phyloP scores from a whole-genome alignment of 2,888 invertebrate genomes.

The Noctua comes region DNA sequence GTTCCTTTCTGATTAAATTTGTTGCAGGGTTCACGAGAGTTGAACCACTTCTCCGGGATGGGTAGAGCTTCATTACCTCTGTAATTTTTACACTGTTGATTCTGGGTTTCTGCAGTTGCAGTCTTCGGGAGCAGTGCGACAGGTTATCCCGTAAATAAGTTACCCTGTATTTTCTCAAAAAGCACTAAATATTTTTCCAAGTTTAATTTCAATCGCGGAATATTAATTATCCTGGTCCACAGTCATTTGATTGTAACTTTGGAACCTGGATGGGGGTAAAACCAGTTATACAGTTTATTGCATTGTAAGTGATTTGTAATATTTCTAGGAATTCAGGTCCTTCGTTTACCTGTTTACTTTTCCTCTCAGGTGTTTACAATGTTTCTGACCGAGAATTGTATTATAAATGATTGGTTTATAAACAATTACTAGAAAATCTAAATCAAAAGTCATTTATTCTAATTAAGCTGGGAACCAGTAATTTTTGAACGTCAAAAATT shows the following conservation, averaged over 20 bases:
- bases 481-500: not conserved
- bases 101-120: no score
- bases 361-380: not conserved
- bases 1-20: no score
- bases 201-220: not conserved
- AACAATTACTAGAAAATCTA: not conserved
- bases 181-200: not conserved
- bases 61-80: no score
- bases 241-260: not conserved
- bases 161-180: slow-evolving; percentile 3
- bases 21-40: no score
- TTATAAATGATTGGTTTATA: not conserved
- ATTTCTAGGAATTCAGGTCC: slow-evolving; percentile 25
- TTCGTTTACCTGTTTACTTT: slow-evolving; percentile 38
- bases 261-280: slow-evolving; percentile 6
- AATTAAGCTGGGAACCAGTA: not conserved
- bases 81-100: no score
- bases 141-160: no score
- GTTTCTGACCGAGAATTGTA: not conserved
- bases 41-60: no score
- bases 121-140: no score
- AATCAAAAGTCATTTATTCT: not conserved
- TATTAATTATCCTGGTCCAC: not conserved
- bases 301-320: slow-evolving; percentile 14
- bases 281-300: slow-evolving; percentile 5